These are phyloP conservation scores for Rhea pennata DNA, from an alignment of 2,113 vertebrate genomes.

Conservation along the genomic window DNA sequence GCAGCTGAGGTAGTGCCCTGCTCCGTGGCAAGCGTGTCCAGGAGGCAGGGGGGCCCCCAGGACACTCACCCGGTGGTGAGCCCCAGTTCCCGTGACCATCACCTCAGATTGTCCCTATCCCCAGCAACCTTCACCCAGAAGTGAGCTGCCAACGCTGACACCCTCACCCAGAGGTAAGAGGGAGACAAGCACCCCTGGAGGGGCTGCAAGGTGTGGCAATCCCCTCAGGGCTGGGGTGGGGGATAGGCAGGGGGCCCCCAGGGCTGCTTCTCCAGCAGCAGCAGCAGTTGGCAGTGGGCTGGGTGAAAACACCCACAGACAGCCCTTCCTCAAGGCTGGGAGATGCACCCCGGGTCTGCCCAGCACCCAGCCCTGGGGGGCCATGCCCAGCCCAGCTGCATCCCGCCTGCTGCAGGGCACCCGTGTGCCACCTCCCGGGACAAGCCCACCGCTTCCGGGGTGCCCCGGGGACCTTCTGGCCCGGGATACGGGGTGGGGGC, in stretches of 20 bases:
- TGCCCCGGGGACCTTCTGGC: not conserved
- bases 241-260: not conserved
- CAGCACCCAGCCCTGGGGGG: not conserved
- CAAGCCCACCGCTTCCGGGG: too few species aligned
- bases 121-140: not conserved
- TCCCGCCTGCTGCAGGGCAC: not conserved
- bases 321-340: not conserved
- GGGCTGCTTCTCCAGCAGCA: not conserved
- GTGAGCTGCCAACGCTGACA: fast-evolving
- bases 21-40: not conserved
- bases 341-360: not conserved
- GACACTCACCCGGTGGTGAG: not conserved
- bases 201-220: not conserved
- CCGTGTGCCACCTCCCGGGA: fast-evolving
- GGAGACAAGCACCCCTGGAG: fast-evolving
- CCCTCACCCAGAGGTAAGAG: fast-evolving
- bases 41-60: not conserved
- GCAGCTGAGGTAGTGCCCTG: not conserved
- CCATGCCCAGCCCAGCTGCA: not conserved
- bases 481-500: fast-evolving
- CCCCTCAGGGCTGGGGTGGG: too few species aligned
- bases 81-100: not conserved
- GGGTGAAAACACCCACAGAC: not conserved
- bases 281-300: too few species aligned
- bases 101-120: fast-evolving